phyloP scores from a whole-genome alignment of 2,113 vertebrate genomes.

The Ancistrus triradiatus region DNA sequence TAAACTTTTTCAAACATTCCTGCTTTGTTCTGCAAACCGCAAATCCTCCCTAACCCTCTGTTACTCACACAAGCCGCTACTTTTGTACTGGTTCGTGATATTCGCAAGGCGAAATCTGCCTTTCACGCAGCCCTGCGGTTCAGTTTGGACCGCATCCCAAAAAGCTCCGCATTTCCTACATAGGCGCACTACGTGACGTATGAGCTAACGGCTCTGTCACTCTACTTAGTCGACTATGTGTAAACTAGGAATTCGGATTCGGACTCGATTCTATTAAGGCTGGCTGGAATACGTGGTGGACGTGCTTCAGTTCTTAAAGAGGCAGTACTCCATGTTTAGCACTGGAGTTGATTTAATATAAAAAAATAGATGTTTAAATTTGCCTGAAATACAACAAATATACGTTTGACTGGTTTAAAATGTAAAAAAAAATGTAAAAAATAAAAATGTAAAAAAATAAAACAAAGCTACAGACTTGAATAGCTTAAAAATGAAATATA shows the following conservation, averaged over 20 bases:
- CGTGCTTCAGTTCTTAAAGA: constrained; percentile 42
- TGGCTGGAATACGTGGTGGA: not conserved
- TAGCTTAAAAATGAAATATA: too few relatives aligned
- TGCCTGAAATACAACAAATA: too few relatives aligned
- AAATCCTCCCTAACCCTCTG: too few relatives aligned
- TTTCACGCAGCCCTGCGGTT: not conserved
- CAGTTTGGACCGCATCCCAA: not conserved
- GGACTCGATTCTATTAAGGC: not conserved
- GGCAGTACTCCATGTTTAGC: too few relatives aligned
- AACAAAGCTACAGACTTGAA: too few relatives aligned
- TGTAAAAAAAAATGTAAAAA: too few relatives aligned
- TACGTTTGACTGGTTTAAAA: too few relatives aligned
- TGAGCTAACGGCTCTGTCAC: not conserved
- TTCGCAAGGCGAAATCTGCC: not conserved
- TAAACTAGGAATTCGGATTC: not conserved
- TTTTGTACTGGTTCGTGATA: not conserved
- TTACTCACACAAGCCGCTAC: not conserved
- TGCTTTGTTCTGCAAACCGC: not conserved
- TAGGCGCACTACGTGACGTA: not conserved
- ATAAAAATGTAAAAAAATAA: too few relatives aligned
- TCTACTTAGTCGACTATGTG: not conserved
- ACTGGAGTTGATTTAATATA: too few relatives aligned
- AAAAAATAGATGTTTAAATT: too few relatives aligned
- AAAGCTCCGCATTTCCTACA: not conserved
- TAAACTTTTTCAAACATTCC: not conserved